These are phyloP conservation scores for Villa cingulata DNA, from an alignment of 2,888 invertebrate species.

Conservation along the genomic window DNA sequence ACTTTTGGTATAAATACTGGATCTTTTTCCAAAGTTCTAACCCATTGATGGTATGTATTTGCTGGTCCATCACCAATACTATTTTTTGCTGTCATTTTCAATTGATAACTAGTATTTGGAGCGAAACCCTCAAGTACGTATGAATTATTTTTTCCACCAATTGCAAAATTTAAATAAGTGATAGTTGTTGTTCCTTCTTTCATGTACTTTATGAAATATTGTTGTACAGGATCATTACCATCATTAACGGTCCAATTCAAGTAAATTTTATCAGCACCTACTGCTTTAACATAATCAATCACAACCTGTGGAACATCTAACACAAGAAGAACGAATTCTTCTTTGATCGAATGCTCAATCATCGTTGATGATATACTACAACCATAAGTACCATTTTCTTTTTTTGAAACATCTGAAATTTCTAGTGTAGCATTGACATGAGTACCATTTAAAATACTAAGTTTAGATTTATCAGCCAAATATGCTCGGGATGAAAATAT, in stretches of 20 bases:
- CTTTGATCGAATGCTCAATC: conserved; percentile 29
- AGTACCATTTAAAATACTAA: conserved; percentile 41
- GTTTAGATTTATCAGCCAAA: conserved; percentile 24
- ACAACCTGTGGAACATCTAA: conserved; percentile 55
- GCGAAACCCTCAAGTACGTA: conserved; percentile 53
- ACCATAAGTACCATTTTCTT: conserved; percentile 60
- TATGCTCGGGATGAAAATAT: neutral
- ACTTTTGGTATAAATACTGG: conserved; percentile 68
- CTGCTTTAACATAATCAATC: conserved; percentile 58
- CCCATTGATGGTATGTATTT: conserved; percentile 40
- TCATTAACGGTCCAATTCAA: conserved; percentile 70
- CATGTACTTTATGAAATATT: conserved; percentile 44
- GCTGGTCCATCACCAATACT: conserved; percentile 44
- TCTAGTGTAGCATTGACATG: conserved; percentile 44
- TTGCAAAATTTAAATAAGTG: conserved; percentile 44
- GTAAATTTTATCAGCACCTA: conserved; percentile 60
- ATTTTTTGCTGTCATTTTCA: conserved; percentile 55
- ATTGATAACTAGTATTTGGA: conserved; percentile 50
- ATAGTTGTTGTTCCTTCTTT: conserved; percentile 44
- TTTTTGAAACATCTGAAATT: conserved; percentile 45
- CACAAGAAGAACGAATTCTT: conserved; percentile 43
- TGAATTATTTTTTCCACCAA: conserved; percentile 50
- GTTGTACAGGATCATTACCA: conserved; percentile 54
- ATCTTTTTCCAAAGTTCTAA: conserved; percentile 54
- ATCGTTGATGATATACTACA: conserved; percentile 37